Evolutionary conservation across 1,140 invertebrate species (phyloP).

Genomic region (Drosophila albomicans): DNA sequence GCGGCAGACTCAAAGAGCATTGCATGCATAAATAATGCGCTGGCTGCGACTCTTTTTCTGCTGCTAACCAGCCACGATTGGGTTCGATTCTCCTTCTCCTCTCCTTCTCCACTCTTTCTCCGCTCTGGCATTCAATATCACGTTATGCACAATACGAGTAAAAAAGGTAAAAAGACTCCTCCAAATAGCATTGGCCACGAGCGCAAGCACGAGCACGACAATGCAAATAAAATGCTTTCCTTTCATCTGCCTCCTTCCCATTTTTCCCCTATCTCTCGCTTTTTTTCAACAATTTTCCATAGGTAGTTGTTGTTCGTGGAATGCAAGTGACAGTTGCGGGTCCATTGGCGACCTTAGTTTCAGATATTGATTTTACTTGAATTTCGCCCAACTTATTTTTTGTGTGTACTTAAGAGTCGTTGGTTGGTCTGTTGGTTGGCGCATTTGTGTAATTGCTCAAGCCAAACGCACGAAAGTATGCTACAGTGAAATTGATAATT

Average conservation of each 20-base stretch:
- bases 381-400: conserved; percentile 9
- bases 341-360: conserved; percentile 20
- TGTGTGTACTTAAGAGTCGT: conserved; percentile 35
- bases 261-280: conserved; percentile 3
- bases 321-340: conserved; percentile 48
- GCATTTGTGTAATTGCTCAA: conserved; percentile 45
- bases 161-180: background rate
- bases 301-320: conserved; percentile 63
- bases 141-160: conserved; percentile 49
- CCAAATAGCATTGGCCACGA: conserved; percentile 29
- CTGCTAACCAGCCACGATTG: conserved; percentile 17
- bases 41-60: conserved; percentile 26
- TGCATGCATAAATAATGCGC: conserved; percentile 82
- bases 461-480: conserved; percentile 36
- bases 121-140: conserved; percentile 46
- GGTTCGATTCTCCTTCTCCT: conserved; percentile 7
- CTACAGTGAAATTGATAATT: conserved; percentile 67
- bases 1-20: conserved; percentile 81
- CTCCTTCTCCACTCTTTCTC: background rate
- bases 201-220: conserved; percentile 47
- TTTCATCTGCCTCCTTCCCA: conserved; percentile 3
- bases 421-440: background rate
- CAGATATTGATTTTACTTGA: conserved; percentile 37
- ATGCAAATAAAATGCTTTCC: conserved; percentile 70
- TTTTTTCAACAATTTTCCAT: conserved; percentile 55